Conservation (phyloP, 2,113 vertebrate species). For the Enhydra lutris region DNA sequence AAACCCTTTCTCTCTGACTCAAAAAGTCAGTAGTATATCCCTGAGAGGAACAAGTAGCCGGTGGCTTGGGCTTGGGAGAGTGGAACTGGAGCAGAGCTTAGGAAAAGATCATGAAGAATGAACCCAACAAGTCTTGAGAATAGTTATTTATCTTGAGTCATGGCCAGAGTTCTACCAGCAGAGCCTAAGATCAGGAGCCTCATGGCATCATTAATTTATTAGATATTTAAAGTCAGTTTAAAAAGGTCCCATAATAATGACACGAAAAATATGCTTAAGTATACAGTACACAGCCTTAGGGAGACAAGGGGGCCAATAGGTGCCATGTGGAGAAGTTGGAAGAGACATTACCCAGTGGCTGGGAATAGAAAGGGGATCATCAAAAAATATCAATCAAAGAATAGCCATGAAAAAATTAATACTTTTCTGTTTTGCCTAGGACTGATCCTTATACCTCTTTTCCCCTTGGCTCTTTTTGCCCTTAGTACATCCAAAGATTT, state of each 20-base stretch:
- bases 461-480: not conserved
- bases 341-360: not conserved
- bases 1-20: not conserved
- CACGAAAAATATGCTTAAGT: not conserved
- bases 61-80: not conserved
- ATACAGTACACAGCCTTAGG: not conserved
- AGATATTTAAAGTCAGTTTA: not conserved
- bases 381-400: not conserved
- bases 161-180: not conserved
- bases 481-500: constrained; percentile 11
- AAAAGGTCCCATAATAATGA: not conserved
- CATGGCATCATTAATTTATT: not conserved
- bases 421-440: not conserved
- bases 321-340: not conserved
- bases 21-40: not conserved
- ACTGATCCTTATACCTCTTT: not conserved
- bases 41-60: not conserved
- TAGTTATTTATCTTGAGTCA: not conserved
- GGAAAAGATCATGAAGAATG: not conserved
- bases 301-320: not conserved
- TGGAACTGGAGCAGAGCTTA: not conserved
- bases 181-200: not conserved
- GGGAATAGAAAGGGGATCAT: not conserved
- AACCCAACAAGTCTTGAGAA: not conserved
- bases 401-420: not conserved